A percentile compares a stretch with the other conserved stretches of the same genome.
Evolutionary conservation across 2,888 invertebrate species (phyloP).

Genomic region (Brachyopa scutellaris): DNA sequence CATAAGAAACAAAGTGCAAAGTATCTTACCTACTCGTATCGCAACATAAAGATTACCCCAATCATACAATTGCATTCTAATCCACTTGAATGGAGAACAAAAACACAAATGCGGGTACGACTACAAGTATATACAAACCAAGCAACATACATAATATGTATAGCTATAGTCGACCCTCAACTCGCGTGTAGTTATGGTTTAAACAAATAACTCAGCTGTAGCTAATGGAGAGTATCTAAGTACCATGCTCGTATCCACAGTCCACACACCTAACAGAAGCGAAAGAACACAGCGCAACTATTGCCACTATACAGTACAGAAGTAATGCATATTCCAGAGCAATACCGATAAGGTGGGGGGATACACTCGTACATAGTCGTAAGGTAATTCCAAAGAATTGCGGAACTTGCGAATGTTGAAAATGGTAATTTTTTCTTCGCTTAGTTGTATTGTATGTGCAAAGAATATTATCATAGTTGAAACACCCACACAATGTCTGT

Average conservation of each 20-base stretch:
- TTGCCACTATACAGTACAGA: not conserved
- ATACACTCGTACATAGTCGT: not conserved
- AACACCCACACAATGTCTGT: not conserved
- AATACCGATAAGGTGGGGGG: not conserved
- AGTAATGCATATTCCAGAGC: constrained; percentile 5
- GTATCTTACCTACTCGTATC: too few species aligned
- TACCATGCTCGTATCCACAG: too few species aligned
- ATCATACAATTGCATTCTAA: constrained; percentile 50
- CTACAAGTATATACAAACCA: constrained; percentile 18
- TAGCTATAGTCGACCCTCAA: constrained; percentile 29
- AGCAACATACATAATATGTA: not conserved
- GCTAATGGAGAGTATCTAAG: not conserved
- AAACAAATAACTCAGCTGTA: constrained; percentile 34
- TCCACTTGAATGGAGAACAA: constrained; percentile 12
- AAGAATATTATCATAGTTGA: not conserved
- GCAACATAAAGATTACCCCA: constrained; percentile 17
- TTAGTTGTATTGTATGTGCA: not conserved
- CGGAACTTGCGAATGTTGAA: constrained; percentile 56
- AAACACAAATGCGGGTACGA: too few species aligned
- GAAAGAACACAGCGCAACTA: not conserved
- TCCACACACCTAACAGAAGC: not conserved
- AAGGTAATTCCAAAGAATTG: constrained; percentile 42
- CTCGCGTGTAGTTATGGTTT: constrained; percentile 19
- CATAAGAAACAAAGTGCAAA: not conserved
- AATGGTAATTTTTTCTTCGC: constrained; percentile 44